phyloP scores from a whole-genome alignment of 2,888 invertebrate species.

The Andrena dorsata region DNA sequence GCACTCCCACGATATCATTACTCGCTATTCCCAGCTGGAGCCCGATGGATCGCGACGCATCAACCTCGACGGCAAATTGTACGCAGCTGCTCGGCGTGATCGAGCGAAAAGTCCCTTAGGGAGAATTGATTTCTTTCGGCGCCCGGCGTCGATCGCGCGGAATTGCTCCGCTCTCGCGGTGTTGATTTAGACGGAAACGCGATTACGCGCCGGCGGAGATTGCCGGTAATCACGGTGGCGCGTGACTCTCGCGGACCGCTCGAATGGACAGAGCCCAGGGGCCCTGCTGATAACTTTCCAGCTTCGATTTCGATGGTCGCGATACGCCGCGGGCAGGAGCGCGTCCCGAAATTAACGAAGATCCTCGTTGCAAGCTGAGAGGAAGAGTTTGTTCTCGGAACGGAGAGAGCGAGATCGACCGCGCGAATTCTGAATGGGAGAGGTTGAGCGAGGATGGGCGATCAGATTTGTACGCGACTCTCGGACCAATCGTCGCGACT shows the following conservation, averaged over 20 bases:
- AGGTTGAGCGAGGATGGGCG: not conserved
- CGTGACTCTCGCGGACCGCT: conserved; percentile 30
- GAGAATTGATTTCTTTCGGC: not conserved
- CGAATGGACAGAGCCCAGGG: not conserved
- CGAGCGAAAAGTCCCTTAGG: not conserved
- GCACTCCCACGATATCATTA: conserved; percentile 45
- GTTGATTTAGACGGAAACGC: conserved; percentile 45
- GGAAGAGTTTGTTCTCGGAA: not conserved
- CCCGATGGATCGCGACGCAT: conserved; percentile 46
- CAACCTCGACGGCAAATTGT: conserved; percentile 1
- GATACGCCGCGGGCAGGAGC: not conserved
- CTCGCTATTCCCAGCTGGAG: conserved; percentile 54
- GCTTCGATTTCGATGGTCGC: not conserved
- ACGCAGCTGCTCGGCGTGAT: not conserved
- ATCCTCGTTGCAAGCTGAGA: not conserved
- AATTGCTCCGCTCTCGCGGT: conserved; percentile 19
- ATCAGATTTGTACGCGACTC: not conserved
- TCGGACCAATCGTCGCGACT: not conserved
- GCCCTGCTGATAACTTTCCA: not conserved
- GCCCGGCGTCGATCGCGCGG: not conserved
- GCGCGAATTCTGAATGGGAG: not conserved
- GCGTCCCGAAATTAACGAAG: not conserved
- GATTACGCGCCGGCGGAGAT: conserved; percentile 42
- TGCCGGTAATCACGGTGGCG: conserved; percentile 44
- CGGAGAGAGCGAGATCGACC: not conserved